Evolutionary conservation across 1,140 invertebrate genomes (phyloP).

Genomic region (Phortica variegata): DNA sequence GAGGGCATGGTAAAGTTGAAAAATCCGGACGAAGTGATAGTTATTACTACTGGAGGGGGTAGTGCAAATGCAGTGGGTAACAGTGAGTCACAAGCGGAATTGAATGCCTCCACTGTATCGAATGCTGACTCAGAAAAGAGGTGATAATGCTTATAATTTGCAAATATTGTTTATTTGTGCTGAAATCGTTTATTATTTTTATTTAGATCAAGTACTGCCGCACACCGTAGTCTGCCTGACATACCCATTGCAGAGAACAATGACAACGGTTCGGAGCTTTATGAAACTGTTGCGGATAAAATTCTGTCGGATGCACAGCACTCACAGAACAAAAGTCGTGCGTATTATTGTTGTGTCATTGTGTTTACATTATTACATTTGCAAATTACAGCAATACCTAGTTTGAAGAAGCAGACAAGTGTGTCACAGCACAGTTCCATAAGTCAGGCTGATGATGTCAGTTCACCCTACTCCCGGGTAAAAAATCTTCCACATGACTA

Average conservation of each 20-base stretch:
- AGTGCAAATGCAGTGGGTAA: constrained; percentile 21
- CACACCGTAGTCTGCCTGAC: constrained; percentile 67
- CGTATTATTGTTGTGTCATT: constrained; percentile 19
- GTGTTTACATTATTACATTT: constrained; percentile 8
- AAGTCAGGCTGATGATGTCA: constrained; percentile 62
- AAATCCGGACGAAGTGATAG: constrained; percentile 61
- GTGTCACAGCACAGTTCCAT: constrained; percentile 64
- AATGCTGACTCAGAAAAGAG: constrained; percentile 52
- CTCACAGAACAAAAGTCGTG: constrained; percentile 45
- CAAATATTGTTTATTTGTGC: background rate
- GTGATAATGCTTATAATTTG: constrained; percentile 11
- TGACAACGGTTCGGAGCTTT: constrained; percentile 66
- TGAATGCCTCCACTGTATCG: constrained; percentile 47
- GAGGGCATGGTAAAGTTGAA: constrained; percentile 62
- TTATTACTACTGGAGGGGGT: constrained; percentile 43
- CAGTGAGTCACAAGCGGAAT: constrained; percentile 47
- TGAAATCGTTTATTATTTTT: constrained; percentile 1
- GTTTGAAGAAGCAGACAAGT: constrained; percentile 57
- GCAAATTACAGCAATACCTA: constrained; percentile 38
- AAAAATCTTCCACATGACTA: constrained; percentile 59
- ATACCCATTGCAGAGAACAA: constrained; percentile 62
- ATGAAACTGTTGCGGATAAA: constrained; percentile 68
- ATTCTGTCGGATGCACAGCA: constrained; percentile 42
- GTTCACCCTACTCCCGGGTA: constrained; percentile 64
- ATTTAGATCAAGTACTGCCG: constrained; percentile 51